Percentiles rank a stretch among this genome's conserved stretches.
Evolutionary conservation across 2,113 vertebrate genomes (phyloP).

Genomic region (Rhodinocichla rosea): DNA sequence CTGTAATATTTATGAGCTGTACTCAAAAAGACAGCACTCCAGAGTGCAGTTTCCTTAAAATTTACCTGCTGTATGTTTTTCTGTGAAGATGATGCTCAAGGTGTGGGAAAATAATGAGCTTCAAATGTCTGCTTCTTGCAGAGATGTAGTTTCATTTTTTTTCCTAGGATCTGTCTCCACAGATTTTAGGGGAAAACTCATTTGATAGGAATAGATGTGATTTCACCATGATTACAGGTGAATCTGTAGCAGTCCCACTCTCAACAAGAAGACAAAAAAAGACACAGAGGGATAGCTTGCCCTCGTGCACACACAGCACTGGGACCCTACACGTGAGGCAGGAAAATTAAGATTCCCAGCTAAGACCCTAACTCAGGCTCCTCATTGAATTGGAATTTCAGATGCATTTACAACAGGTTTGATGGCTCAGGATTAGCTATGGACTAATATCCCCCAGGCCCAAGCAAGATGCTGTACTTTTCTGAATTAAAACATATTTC

Average conservation of each 20-base stretch:
- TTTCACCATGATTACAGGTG: not conserved
- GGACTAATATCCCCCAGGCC: not conserved
- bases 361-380: not conserved
- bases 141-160: not conserved
- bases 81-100: not conserved
- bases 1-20: not conserved
- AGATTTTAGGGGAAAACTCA: not conserved
- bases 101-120: not conserved
- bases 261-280: not conserved
- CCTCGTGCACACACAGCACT: rapidly evolving
- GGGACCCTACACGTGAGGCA: rapidly evolving
- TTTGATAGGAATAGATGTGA: not conserved
- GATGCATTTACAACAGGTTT: not conserved
- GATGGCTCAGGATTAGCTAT: not conserved
- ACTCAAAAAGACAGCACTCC: not conserved
- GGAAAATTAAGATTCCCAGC: not conserved
- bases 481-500: not conserved
- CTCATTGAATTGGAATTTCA: not conserved
- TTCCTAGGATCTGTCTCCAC: not conserved
- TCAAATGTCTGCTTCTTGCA: not conserved
- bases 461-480: not conserved
- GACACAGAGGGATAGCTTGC: not conserved
- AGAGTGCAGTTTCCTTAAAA: not conserved
- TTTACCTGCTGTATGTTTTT: not conserved
- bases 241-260: not conserved